Base-by-base conservation (phyloP, 92 coral and sea anemone genomes). In the Blastomussa wellsi region DNA sequence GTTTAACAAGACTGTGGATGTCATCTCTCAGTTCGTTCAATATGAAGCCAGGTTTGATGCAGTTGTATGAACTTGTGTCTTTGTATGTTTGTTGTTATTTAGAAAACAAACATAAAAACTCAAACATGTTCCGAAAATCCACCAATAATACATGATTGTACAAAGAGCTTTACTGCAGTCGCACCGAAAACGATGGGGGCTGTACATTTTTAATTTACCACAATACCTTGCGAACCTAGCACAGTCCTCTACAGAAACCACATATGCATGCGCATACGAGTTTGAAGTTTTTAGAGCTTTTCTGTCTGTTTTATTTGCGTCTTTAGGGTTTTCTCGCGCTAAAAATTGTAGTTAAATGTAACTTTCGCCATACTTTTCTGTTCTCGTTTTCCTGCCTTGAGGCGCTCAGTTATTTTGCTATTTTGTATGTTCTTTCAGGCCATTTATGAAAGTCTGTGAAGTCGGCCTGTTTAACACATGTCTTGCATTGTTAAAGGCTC, bases 381-480 rank as follows among this genome's bases (percentile, higher is more conserved):
- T 22, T 0, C 29, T 57, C 12, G 19, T 70, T 37, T 38, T 16
- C 0, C 5, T 70, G 47, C 19, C 17, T 15, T 68, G 48, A 16
- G n/a, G 41, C 38, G 4, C 1, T 55, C 26, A 51, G 6, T 73
- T 14, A 19, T 44, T 76, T 69, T 39, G 10, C 5, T 1, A 1
- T 8, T 37, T 5, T 71, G 59, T 48, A 2, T 76, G 42, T 36
- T 32, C 49, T 35, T 69, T 38, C 69, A 94, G 98, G 81, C 98
- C 99, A 41, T 86, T 89, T 83, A 84, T 93, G 77, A 94, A 84
- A 86, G 91, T 94, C 31, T 97, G 98, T 64, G 99, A 97, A 80
- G 95, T 97, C 71, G 99, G 99, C 12, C 89, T 97, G 81, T 97
- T 97, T 77, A 90, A 90, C 72, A 91, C 99, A 35, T 97, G 98